These are phyloP conservation scores for Micromussa lordhowensis DNA, from an alignment of 92 coral and sea anemone genomes.

Conservation along the genomic window DNA sequence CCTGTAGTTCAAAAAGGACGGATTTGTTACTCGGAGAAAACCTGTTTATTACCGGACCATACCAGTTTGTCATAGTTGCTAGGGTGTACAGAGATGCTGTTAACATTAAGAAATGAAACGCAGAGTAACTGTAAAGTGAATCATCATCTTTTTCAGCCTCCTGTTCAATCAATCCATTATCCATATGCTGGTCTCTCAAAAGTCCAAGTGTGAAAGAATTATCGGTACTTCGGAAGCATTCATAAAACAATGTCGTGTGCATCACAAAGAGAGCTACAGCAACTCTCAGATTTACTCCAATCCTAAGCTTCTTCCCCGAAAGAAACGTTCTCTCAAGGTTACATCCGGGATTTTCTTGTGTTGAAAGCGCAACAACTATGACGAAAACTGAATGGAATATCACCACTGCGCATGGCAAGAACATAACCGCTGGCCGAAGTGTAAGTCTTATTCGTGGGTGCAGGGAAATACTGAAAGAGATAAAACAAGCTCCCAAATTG, in stretches of 20 bases:
- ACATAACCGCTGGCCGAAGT: conserved; percentile 42
- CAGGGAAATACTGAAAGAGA: conserved; percentile 37
- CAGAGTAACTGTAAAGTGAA: conserved; percentile 28
- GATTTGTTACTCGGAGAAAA: not conserved
- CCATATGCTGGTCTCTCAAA: not conserved
- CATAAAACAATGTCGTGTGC: conserved; percentile 28
- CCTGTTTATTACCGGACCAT: conserved; percentile 38
- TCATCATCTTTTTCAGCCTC: not conserved
- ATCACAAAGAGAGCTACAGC: conserved; percentile 11
- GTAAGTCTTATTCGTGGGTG: conserved; percentile 55
- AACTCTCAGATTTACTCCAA: conserved; percentile 37
- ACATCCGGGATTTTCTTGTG: conserved; percentile 45
- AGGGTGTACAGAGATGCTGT: conserved; percentile 57
- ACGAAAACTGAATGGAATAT: conserved; percentile 36
- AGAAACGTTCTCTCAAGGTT: conserved; percentile 36
- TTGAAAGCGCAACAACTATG: conserved; percentile 29
- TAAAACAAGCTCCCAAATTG: conserved; percentile 43
- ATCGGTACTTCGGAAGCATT: conserved; percentile 17
- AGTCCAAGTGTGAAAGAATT: conserved; percentile 27
- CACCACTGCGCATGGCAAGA: conserved; percentile 55
- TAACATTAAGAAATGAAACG: conserved; percentile 45
- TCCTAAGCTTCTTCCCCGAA: conserved; percentile 10
- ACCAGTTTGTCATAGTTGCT: conserved; percentile 61
- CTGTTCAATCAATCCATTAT: not conserved
- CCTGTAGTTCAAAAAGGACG: conserved; percentile 20